Base-by-base conservation (phyloP, 2,113 vertebrate genomes). In the Chlorocebus sabaeus region DNA sequence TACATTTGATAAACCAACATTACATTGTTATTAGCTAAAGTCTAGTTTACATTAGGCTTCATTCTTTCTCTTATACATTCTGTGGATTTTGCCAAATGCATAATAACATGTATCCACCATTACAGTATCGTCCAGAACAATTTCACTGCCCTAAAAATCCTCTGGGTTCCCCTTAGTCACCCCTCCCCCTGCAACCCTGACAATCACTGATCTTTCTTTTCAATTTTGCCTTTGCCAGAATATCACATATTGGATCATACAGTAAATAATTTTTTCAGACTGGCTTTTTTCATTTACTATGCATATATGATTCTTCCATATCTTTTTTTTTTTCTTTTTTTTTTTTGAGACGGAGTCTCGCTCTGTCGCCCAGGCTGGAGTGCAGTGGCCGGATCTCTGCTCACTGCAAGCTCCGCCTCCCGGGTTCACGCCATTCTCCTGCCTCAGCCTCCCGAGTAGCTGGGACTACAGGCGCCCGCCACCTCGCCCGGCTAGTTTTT, bases 141-240 rank as follows among this genome's bases (percentile, higher is more conserved):
- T 61, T 52, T 27, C 45, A 55, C n/a, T n/a, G 12, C 38, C 76
- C 61, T 50, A 3, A 59, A 64, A 87, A 3, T 35, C 75, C 27
- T 68, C 45, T 5, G 6, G 35, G 59, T 8, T 59, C 72, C 5
- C 0, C 16, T 27, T 6, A 0, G 17, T 45, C 57, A 17, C 50
- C 18, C 20, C 32, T n/a, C 12, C 22, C 17, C 22, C 27, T 20
- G 10, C 10, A 4, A 11, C 6, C 17, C 52, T 45, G 52, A 7
- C 61, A 48, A 23, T 52, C 55, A 18, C 87, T 93, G 17, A 61
- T 27, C 80, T 52, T 50, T 57, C 16, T 40, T 64, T 64, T 64
- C 27, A 64, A 14, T 43, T 67, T 91, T 40, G 61, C 38, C 87
- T 90, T 78, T 90, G 50, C 57, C 50, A 72, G n/a, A 40, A 48